Conservation (phyloP, 1,140 invertebrate genomes). For the Drosophila kohkoa region DNA sequence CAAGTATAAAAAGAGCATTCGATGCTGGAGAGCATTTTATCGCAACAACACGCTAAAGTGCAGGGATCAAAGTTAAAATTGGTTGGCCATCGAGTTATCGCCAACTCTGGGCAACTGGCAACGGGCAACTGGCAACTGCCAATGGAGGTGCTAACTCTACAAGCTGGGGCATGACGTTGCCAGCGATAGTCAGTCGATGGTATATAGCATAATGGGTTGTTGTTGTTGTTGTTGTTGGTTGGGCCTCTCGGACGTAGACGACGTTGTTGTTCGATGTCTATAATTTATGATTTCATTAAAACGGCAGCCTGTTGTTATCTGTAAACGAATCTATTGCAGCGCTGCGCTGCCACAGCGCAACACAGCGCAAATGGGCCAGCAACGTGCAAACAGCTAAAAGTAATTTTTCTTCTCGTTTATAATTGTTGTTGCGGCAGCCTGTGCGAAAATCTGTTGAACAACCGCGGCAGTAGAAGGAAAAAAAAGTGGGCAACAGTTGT, state of each 20-base stretch:
- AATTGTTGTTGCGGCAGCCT: slow-evolving; percentile 58
- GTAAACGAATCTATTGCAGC: slow-evolving; percentile 69
- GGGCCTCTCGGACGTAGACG: slow-evolving; percentile 1
- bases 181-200: slow-evolving; percentile 36
- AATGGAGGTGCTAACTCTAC: slow-evolving; percentile 75
- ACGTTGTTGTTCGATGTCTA: slow-evolving; percentile 70
- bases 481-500: slow-evolving; percentile 9
- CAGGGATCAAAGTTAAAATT: slow-evolving; percentile 76
- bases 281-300: slow-evolving; percentile 84
- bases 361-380: slow-evolving; percentile 61
- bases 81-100: slow-evolving; percentile 62
- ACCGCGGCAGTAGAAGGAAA: background rate
- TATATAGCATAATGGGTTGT: background rate
- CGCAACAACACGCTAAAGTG: slow-evolving; percentile 76
- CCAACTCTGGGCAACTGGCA: slow-evolving; percentile 19
- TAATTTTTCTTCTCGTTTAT: slow-evolving; percentile 75
- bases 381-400: slow-evolving; percentile 80
- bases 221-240: background rate
- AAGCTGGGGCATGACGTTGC: slow-evolving; percentile 66
- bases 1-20: slow-evolving; percentile 24
- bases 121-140: slow-evolving; percentile 45
- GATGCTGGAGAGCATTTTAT: slow-evolving; percentile 56
- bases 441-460: slow-evolving; percentile 66
- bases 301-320: slow-evolving; percentile 80
- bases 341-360: slow-evolving; percentile 19